These are phyloP conservation scores for Lutjanus argentimaculatus DNA, from an alignment of 2,797 vertebrate genomes.

Conservation along the genomic window DNA sequence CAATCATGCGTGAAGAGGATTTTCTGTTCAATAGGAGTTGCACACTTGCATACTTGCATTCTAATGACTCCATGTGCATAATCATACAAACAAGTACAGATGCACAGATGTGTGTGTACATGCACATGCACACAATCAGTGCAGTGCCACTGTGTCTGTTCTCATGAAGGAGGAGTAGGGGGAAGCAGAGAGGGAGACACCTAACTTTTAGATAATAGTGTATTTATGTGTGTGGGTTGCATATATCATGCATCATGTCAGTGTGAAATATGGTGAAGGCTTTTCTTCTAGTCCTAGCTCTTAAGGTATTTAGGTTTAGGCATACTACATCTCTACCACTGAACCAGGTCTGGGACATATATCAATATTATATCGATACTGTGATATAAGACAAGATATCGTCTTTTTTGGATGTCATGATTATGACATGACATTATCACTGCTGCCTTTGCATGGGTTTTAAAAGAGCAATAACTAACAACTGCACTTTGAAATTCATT, in stretches of 20 bases:
- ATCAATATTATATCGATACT: too few species aligned
- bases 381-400: too few species aligned
- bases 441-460: too few species aligned
- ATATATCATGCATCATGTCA: constrained; percentile 10
- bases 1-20: constrained; percentile 82
- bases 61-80: constrained; percentile 81
- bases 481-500: too few species aligned
- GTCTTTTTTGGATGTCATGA: too few species aligned
- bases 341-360: too few species aligned
- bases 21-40: constrained; percentile 81
- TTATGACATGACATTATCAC: too few species aligned
- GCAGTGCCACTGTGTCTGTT: constrained; percentile 31
- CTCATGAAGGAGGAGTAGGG: constrained; percentile 18
- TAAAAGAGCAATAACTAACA: too few species aligned
- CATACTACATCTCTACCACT: too few species aligned
- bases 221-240: not conserved
- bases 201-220: constrained; percentile 20
- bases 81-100: constrained; percentile 68
- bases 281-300: constrained; percentile 21
- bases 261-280: constrained; percentile 22
- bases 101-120: constrained; percentile 20
- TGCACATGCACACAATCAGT: not conserved
- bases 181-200: constrained; percentile 10
- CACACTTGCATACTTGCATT: constrained; percentile 86
- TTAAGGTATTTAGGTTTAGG: constrained; percentile 19